Base-by-base conservation (phyloP, 2,888 invertebrate species). In the Toxonevra muliebris region DNA sequence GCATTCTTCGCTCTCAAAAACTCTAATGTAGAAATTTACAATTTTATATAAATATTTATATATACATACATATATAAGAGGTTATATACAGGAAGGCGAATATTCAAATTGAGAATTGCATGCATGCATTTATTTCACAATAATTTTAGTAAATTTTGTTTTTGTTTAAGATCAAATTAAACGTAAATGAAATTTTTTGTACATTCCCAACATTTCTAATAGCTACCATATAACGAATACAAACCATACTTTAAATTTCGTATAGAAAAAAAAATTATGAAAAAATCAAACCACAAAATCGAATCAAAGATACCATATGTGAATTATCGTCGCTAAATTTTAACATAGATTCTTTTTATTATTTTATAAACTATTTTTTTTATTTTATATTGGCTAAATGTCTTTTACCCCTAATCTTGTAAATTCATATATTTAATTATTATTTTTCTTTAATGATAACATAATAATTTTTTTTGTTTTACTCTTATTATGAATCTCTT, bases 151-250 rank as follows among this genome's bases (percentile, higher is more conserved):
- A 20, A 30, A 12, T 0, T 17, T 42, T 54, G 20, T 53, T 52
- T 52, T 52, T 52, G 10, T 52, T 17, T 52, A 3, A 52, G 8
- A 52, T 2, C 13, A 53, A 19, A 53, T 19, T 53, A 19, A 20
- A 9, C 5, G 10, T 53, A 53, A 53, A 19, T 19, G 2, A 30
- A 30, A 30, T 30, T 30, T 2, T 41, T 65, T 58, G 55, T 58
- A 65, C 65, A 65, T 65, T 65, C 65, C 65, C 52, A 58, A 52
- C n/a, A 52, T 11, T 43, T 30, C 2, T 30, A 30, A 30, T 30
- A 30, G 3, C 2, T 7, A 4, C 30, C 7, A 30, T 30, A 30
- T 30, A 30, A 2, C 30, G 30, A 30, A 30, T 30, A 30, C 30
- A 30, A 30, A 30, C 30, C 30, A 30, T 4, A 30, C 2, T 7